These are phyloP conservation scores for Antigone vipio DNA, from an alignment of 2,113 vertebrate genomes.

Conservation along the genomic window DNA sequence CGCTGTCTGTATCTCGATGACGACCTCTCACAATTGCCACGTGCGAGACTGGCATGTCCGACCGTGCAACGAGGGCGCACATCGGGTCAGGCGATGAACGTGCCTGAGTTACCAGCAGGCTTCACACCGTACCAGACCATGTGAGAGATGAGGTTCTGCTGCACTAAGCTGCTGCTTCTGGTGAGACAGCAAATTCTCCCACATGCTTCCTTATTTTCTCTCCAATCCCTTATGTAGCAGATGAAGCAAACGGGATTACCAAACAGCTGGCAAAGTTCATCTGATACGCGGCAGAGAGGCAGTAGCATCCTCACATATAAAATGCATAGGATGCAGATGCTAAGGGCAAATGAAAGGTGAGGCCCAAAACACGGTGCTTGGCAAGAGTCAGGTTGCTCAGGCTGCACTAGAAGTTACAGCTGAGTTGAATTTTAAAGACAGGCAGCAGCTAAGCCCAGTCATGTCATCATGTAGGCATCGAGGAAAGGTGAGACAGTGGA, in stretches of 20 bases:
- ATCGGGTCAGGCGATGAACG: background rate
- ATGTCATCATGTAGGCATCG: background rate
- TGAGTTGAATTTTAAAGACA: background rate
- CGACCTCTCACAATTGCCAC: background rate
- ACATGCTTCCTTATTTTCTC: background rate
- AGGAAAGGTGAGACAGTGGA: background rate
- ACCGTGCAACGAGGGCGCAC: too few relatives aligned
- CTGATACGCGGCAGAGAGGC: background rate
- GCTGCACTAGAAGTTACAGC: background rate
- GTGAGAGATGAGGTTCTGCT: background rate
- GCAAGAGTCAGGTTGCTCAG: background rate
- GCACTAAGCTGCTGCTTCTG: background rate
- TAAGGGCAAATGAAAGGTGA: background rate
- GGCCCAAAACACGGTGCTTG: background rate
- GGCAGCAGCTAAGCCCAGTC: background rate
- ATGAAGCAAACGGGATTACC: background rate
- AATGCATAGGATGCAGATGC: background rate
- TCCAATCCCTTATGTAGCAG: background rate
- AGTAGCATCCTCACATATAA: background rate
- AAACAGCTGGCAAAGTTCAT: background rate
- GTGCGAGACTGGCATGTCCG: background rate
- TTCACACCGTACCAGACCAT: background rate
- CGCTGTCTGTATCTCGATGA: rapidly evolving
- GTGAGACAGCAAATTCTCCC: background rate
- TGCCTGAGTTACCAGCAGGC: background rate